These are phyloP conservation scores for Mylabris sibirica DNA, from an alignment of 2,888 invertebrate genomes.

Conservation along the genomic window DNA sequence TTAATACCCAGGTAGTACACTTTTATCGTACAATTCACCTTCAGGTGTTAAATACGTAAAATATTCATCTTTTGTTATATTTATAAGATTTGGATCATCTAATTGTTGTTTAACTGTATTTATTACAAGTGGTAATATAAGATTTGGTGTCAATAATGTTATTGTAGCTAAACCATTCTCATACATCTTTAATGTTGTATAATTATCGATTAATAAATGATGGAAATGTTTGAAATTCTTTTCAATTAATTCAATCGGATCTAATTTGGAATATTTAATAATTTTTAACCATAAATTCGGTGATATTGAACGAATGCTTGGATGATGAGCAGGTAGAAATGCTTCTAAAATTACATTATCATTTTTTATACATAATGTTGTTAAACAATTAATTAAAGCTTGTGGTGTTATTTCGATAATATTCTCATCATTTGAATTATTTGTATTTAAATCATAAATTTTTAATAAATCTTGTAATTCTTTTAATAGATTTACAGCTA, in stretches of 20 bases:
- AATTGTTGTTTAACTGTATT: slow-evolving; percentile 69
- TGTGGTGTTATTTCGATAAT: slow-evolving; percentile 52
- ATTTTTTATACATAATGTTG: slow-evolving; percentile 57
- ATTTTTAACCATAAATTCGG: slow-evolving; percentile 76
- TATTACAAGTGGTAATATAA: slow-evolving; percentile 72
- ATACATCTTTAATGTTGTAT: slow-evolving; percentile 61
- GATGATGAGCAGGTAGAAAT: slow-evolving; percentile 79
- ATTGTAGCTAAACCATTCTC: slow-evolving; percentile 79
- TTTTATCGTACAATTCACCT: slow-evolving; percentile 91
- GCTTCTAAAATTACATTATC: slow-evolving; percentile 69
- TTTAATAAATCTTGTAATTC: slow-evolving; percentile 73
- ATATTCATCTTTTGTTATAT: slow-evolving; percentile 81
- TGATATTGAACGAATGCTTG: slow-evolving; percentile 67
- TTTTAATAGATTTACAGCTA: slow-evolving; percentile 70
- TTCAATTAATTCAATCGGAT: slow-evolving; percentile 69
- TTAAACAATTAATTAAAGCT: slow-evolving; percentile 59
- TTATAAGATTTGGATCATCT: slow-evolving; percentile 70
- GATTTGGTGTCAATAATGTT: slow-evolving; percentile 69
- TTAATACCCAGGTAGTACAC: slow-evolving; percentile 74
- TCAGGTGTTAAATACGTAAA: slow-evolving; percentile 85
- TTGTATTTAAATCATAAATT: slow-evolving; percentile 61
- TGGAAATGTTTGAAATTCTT: slow-evolving; percentile 67
- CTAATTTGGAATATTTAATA: slow-evolving; percentile 66
- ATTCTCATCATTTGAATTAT: slow-evolving; percentile 14
- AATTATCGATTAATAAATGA: slow-evolving; percentile 69